Evolutionary conservation across 2,888 invertebrate species (phyloP), one percentile per base, ranked within the genome.

Genomic region (Busseola fusca): DNA sequence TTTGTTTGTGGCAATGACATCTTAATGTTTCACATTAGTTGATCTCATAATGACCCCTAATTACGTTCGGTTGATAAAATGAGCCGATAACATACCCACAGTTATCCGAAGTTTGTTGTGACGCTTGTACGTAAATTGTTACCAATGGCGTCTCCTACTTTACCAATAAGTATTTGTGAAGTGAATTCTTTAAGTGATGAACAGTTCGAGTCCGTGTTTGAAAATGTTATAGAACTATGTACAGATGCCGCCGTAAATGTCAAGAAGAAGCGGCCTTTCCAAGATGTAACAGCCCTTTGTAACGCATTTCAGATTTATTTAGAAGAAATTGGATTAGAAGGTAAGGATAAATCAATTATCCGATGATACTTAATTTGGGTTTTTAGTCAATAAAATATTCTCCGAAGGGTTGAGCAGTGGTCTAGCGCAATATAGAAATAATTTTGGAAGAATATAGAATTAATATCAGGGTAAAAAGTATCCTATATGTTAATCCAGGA

Each of bases 181-280:
- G 96, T 97, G 0, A 97, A 97, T 88, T 92, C 90, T 64, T 88
- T 97, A 81, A 89, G 91, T 60, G 91, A 89, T 60, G 95, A 96
- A 59, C 93, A 96, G 77, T 97, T 97, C 88, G 95, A 96, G 76
- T 91, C 93, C 86, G 89, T 96, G 68, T 97, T 97, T 87, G 95
- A 95, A 30, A 97, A 97, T 91, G 96, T 97, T n/a, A 96, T 97
- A 68, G 97, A 97, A 87, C 91, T 96, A 74, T 96, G 95, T 86
- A 91, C 95, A 14, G 95, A 95, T 74, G 96, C 96, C 34, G 96
- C 97, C 0, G 89, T 88, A 56, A 86, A 91, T 42, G 96, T 96
- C 45, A 92, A 93, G 72, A 89, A 91, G 60, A 90, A 92, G 81
- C 90, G 96, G 58, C 97, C 97, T 3, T 97, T 97, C 87, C 72